Conservation (phyloP, 1,140 invertebrate genomes). For the Pentalonia nigronervosa region DNA sequence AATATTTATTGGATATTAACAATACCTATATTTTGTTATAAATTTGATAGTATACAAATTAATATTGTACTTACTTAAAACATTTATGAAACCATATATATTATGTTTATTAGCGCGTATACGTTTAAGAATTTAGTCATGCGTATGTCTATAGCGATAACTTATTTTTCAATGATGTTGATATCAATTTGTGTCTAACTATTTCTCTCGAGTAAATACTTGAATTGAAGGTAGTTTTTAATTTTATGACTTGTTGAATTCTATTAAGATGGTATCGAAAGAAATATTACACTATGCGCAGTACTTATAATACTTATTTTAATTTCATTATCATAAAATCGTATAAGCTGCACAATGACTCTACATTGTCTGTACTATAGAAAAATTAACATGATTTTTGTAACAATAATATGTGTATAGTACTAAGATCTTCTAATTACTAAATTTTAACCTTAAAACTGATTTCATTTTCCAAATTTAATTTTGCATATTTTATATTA, state of each 20-base stretch:
- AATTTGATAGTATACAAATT: not conserved
- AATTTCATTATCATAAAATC: constrained; percentile 5
- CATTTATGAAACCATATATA: not conserved
- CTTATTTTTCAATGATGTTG: constrained; percentile 10
- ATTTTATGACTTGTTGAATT: constrained; percentile 26
- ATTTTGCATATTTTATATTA: not conserved
- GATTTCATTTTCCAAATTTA: not conserved
- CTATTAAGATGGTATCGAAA: not conserved
- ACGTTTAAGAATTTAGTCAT: not conserved
- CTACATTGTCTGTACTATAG: constrained; percentile 18
- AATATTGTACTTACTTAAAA: not conserved
- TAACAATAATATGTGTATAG: not conserved
- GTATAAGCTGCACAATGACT: not conserved
- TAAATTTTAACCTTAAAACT: not conserved
- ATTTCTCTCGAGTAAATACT: not conserved
- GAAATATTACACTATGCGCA: not conserved
- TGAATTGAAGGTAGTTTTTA: constrained; percentile 9
- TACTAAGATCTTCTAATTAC: not conserved
- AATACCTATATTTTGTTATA: too few species aligned
- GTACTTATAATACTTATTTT: not conserved
- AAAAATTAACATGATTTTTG: not conserved
- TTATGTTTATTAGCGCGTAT: not conserved
- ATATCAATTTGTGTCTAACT: not conserved
- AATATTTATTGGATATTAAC: not conserved
- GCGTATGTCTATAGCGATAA: not conserved